Evolutionary conservation across 2,797 vertebrate species (phyloP).

Genomic region (Todus mexicanus): DNA sequence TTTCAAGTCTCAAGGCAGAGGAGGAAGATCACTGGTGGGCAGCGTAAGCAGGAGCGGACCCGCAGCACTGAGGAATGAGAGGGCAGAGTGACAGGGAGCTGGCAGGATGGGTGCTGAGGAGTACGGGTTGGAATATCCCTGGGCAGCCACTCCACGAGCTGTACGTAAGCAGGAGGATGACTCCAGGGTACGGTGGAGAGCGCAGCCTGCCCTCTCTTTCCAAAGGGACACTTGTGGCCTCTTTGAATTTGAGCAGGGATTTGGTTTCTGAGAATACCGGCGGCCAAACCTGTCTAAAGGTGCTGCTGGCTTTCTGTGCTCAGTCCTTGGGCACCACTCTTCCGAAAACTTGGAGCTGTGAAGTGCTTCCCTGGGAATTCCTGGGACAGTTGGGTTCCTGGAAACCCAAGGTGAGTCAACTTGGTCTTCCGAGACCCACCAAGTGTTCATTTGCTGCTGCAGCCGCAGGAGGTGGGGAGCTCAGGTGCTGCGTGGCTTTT

Average conservation of each 20-base stretch:
- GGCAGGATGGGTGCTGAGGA: neutral
- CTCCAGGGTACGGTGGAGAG: neutral
- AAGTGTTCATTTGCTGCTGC: neutral
- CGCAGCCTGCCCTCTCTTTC: neutral
- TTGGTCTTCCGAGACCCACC: neutral
- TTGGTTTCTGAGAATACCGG: neutral
- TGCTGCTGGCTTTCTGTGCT: neutral
- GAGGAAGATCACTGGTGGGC: neutral
- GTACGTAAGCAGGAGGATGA: neutral
- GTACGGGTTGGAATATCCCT: neutral
- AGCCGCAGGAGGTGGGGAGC: neutral
- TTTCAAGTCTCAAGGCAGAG: neutral
- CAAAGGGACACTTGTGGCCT: neutral
- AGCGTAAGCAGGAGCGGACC: neutral
- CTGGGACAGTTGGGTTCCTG: neutral
- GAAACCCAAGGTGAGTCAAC: neutral
- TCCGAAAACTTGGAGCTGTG: neutral
- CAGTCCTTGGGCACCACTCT: neutral
- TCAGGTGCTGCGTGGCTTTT: neutral
- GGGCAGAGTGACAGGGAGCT: neutral
- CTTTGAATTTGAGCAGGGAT: neutral
- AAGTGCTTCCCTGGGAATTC: neutral
- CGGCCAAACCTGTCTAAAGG: neutral
- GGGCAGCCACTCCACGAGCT: neutral
- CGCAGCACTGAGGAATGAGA: neutral